A percentile compares a stretch with the other conserved stretches of the same genome.
Conservation (phyloP, 1,140 invertebrate species). For the Luehdorfia chinensis region DNA sequence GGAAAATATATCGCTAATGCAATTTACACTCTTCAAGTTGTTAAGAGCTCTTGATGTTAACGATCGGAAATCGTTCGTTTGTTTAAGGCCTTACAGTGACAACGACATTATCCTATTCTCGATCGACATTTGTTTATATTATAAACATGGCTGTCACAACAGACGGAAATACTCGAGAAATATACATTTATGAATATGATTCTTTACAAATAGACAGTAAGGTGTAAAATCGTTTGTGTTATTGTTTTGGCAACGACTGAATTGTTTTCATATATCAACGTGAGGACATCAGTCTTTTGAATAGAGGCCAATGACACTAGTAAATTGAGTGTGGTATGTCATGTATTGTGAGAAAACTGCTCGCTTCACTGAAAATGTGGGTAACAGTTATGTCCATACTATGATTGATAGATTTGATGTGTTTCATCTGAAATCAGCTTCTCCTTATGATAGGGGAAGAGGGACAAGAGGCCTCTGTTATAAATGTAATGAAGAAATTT, state of each 20-base stretch:
- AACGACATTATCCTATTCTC: constrained; percentile 59
- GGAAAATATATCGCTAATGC: too few species aligned
- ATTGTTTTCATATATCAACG: constrained; percentile 21
- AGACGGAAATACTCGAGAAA: constrained; percentile 15
- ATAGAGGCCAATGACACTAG: constrained; percentile 48
- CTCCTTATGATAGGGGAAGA: too few species aligned
- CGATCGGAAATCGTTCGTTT: constrained; percentile 27
- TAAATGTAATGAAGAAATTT: too few species aligned
- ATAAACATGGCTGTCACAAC: constrained; percentile 42
- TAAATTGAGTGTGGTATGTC: constrained; percentile 26
- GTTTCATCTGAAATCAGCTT: too few species aligned
- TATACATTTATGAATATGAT: constrained; percentile 12
- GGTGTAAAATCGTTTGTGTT: constrained; percentile 14
- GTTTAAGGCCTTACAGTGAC: constrained; percentile 44
- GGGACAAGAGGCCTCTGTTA: too few species aligned
- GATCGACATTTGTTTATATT: constrained; percentile 60
- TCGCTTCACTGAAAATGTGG: constrained; percentile 12
- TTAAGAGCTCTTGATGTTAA: too few species aligned
- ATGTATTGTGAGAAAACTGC: constrained; percentile 32
- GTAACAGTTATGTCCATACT: too few species aligned
- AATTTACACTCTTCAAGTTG: too few species aligned
- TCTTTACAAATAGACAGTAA: constrained; percentile 14
- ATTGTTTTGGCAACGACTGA: constrained; percentile 11
- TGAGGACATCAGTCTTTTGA: constrained; percentile 46
- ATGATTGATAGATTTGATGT: too few species aligned